Conservation (phyloP, 2,888 invertebrate species). For the Smittia aterrima region DNA sequence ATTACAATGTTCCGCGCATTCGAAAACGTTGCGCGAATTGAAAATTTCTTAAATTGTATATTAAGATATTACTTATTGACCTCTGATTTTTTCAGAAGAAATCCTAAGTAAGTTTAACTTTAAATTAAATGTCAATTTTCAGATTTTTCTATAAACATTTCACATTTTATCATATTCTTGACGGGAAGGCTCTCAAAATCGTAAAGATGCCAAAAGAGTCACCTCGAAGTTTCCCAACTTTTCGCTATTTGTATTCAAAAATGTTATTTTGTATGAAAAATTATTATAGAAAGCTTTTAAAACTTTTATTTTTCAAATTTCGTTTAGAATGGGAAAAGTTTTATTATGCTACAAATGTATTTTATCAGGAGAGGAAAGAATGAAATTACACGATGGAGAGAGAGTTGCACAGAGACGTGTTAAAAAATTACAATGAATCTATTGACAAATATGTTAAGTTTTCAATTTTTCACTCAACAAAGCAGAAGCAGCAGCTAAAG, state of each 20-base stretch:
- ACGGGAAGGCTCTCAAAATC: too few species aligned
- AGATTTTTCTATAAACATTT: too few species aligned
- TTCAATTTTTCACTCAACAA: conserved; percentile 17
- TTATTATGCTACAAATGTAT: conserved; percentile 33
- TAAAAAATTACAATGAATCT: conserved; percentile 38
- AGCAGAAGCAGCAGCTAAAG: not conserved
- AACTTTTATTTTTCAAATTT: conserved; percentile 31
- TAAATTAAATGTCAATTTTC: too few species aligned
- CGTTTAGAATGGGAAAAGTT: conserved; percentile 34
- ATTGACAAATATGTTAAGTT: conserved; percentile 41
- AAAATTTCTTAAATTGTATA: too few species aligned
- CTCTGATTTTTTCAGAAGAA: too few species aligned
- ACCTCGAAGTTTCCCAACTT: not conserved
- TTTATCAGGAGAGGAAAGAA: not conserved
- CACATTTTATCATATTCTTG: too few species aligned
- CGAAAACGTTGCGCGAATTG: conserved; percentile 31
- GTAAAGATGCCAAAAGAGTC: too few species aligned
- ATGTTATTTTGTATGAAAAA: conserved; percentile 19
- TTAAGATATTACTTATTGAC: not conserved
- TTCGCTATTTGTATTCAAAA: conserved; percentile 17
- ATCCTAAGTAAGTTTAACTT: too few species aligned
- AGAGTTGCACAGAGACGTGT: conserved; percentile 22
- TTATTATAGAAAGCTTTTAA: conserved; percentile 38
- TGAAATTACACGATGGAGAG: not conserved
- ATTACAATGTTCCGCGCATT: not conserved